A percentile compares a stretch with the other conserved stretches of the same genome.
Evolutionary conservation across 2,113 vertebrate genomes (phyloP).

Genomic region (Oryctolagus cuniculus): DNA sequence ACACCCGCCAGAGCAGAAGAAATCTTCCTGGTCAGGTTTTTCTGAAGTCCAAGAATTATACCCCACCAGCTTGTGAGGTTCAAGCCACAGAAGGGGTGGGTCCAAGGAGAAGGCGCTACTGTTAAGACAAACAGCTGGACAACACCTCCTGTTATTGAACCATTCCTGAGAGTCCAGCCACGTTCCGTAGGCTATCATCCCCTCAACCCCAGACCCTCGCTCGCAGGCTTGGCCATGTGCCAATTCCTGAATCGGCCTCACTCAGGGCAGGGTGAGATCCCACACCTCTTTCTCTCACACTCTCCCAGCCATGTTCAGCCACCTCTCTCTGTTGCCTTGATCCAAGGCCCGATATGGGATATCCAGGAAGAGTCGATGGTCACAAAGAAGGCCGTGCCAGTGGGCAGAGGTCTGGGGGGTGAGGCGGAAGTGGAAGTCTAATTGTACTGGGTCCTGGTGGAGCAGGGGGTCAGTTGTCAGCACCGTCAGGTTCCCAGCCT

Average conservation of each 20-base stretch:
- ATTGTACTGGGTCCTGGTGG: constrained; percentile 69
- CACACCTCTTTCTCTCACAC: not conserved
- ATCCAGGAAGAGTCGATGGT: constrained; percentile 80
- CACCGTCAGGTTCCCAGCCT: constrained; percentile 83
- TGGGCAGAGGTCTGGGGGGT: constrained; percentile 72
- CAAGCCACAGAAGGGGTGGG: not conserved
- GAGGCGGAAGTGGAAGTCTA: constrained; percentile 83
- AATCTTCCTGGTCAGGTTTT: not conserved
- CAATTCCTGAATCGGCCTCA: not conserved
- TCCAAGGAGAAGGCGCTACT: not conserved
- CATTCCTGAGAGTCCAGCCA: not conserved
- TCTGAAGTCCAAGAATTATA: not conserved
- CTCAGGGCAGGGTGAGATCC: not conserved
- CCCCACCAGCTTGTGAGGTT: not conserved
- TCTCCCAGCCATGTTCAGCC: not conserved
- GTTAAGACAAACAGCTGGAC: not conserved
- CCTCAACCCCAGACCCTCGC: not conserved
- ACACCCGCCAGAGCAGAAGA: not conserved
- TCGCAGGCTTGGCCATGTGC: not conserved
- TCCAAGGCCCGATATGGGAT: constrained; percentile 75
- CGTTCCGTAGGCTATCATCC: not conserved
- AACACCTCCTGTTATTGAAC: not conserved
- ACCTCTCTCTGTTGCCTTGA: constrained; percentile 81
- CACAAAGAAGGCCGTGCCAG: constrained; percentile 83
- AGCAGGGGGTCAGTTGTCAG: constrained; percentile 68